phyloP scores from a whole-genome alignment of 2,113 vertebrate species.

The Malurus cyaneus region DNA sequence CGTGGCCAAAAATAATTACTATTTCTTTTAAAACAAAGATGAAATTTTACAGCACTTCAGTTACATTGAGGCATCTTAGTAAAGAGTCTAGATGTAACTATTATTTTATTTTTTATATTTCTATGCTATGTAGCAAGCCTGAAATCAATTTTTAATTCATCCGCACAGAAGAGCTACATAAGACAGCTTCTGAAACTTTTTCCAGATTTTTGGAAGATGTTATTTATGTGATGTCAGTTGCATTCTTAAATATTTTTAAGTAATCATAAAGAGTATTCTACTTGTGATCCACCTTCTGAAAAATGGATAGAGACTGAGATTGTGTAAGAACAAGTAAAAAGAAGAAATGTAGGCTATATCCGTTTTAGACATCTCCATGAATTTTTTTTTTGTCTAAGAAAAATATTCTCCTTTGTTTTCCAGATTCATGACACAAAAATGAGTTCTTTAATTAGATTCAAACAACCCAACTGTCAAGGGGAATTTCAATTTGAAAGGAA shows the following conservation, averaged over 20 bases:
- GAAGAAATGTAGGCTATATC: neutral
- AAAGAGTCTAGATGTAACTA: neutral
- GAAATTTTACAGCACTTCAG: neutral
- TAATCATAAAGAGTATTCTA: neutral
- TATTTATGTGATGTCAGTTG: neutral
- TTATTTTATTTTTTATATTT: neutral
- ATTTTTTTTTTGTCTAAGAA: neutral
- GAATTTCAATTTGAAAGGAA: constrained; percentile 1
- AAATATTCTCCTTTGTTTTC: neutral
- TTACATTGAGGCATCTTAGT: neutral
- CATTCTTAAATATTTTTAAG: neutral
- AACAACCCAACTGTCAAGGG: neutral
- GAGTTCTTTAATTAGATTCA: neutral
- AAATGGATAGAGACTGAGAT: neutral
- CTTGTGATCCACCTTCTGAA: neutral
- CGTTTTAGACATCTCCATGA: neutral
- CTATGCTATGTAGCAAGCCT: neutral
- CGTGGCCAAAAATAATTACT: neutral
- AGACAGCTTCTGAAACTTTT: neutral
- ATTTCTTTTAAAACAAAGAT: neutral
- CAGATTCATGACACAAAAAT: neutral
- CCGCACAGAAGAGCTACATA: fast-evolving
- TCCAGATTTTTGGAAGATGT: neutral
- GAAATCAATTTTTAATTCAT: neutral
- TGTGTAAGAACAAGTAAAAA: neutral